Base-by-base conservation (phyloP, 2,113 vertebrate genomes). In the Perca schrenkii region DNA sequence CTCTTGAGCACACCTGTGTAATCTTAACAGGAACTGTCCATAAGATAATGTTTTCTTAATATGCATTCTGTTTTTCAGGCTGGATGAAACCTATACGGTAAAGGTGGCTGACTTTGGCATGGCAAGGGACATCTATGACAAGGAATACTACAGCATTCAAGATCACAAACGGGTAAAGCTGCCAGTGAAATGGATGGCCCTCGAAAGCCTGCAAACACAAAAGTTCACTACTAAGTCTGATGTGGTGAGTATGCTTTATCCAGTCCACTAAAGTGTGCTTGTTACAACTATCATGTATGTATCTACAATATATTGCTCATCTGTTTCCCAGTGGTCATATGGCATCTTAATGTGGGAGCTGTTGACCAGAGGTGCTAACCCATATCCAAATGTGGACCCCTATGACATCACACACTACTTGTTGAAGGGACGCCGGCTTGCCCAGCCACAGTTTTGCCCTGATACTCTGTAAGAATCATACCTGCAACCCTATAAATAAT, bases 31-130 rank as follows among this genome's bases (percentile, higher is more conserved):
- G 14, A 46, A 25, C 31, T 14, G 12, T 5, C 6, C 17, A 8
- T 21, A 2, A 65, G 28, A 56, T 21, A 0, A 65, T 50, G 21
- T 8, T 47, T 49, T 77, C 43, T 64, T 34, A 80, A n/a, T 17
- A 46, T 56, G 19, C 54, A 16, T 36, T 34, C 4, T 80, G 7
- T 81, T 67, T 67, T 71, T 61, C 77, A 99, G 98, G 98, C 91
- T 99, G 82, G 98, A 99, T 0, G 96, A 98, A 94, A 95, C 93
- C 0, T 97, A 97, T 89, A 97, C 96, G 0, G 98, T 98, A 50
- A 99, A 99, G 91, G 98, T 99, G 89, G 98, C 98, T 0, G 98
- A 99, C 83, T 99, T 99, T 0, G 98, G 98, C 19, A 96, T 99
- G 95, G 97, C 98, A 0, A 95, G 98, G 3, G 97, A 97, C 0